Evolutionary conservation across 1,140 invertebrate genomes (phyloP).

Genomic region (Aphaenogaster rudis): DNA sequence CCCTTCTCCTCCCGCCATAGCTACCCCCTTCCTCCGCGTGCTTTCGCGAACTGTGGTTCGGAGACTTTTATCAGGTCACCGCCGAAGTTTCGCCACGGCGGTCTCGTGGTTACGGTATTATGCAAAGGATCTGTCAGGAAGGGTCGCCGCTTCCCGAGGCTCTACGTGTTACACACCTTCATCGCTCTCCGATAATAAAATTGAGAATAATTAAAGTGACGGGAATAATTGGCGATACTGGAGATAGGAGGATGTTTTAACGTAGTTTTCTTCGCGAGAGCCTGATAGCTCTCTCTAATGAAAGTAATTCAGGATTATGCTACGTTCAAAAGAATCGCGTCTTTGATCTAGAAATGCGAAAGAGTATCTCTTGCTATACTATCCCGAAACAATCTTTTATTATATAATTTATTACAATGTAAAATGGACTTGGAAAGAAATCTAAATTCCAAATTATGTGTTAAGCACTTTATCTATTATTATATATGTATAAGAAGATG

Average conservation of each 20-base stretch:
- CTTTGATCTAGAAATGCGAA: not conserved
- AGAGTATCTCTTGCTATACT: not conserved
- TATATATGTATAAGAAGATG: not conserved
- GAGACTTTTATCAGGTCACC: constrained; percentile 59
- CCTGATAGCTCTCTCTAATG: not conserved
- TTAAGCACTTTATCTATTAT: not conserved
- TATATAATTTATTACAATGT: not conserved
- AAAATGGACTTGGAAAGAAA: not conserved
- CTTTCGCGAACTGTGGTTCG: not conserved
- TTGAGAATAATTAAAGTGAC: constrained; percentile 53
- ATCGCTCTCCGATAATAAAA: constrained; percentile 39
- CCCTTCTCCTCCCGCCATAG: not conserved
- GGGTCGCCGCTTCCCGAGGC: not conserved
- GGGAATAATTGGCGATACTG: constrained; percentile 28
- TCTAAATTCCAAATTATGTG: not conserved
- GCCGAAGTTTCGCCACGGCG: constrained; percentile 38
- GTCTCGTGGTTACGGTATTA: constrained; percentile 54
- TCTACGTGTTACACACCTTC: not conserved
- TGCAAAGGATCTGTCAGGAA: constrained; percentile 53
- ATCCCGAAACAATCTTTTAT: not conserved
- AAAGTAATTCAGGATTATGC: not conserved
- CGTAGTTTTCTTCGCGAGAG: not conserved
- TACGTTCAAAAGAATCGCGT: not conserved
- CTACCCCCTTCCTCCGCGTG: not conserved
- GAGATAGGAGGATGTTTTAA: not conserved